These are phyloP conservation scores for Paramormyrops hopkinsi DNA, from an alignment of 2,797 vertebrate genomes.

Conservation along the genomic window DNA sequence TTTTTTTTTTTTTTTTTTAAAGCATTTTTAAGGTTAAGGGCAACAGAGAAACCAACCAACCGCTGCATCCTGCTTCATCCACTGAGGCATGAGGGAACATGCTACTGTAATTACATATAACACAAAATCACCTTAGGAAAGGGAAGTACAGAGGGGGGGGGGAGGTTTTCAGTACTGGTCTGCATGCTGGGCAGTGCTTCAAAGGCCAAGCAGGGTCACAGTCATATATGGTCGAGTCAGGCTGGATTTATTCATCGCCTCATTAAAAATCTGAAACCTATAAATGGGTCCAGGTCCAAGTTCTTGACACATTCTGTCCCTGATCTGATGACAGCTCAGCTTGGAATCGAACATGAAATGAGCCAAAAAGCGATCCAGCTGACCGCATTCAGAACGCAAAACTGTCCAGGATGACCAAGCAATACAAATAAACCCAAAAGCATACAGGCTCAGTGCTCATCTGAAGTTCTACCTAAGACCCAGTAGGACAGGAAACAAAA, in stretches of 20 bases:
- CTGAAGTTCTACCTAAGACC: not conserved
- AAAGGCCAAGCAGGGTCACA: not conserved
- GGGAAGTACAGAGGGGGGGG: not conserved
- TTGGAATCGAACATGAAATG: not conserved
- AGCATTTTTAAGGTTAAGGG: not conserved
- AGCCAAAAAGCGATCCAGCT: not conserved
- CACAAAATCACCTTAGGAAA: not conserved
- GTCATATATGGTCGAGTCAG: not conserved
- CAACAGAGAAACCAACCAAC: not conserved
- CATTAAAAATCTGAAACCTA: not conserved
- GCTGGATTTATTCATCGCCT: not conserved
- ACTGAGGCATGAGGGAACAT: not conserved
- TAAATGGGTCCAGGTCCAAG: not conserved
- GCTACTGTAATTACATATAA: slow-evolving; percentile 4
- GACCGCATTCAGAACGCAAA: not conserved
- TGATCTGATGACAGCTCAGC: not conserved
- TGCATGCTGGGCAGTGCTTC: not conserved
- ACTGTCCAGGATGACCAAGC: not conserved
- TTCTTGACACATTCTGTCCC: not conserved
- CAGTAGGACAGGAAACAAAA: not conserved
- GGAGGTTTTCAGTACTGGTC: not conserved
- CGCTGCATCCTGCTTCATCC: not conserved
- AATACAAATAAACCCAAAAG: not conserved
- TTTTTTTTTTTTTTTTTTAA: not conserved
- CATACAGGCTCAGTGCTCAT: not conserved